Evolutionary conservation across 2,888 invertebrate genomes (phyloP).

Genomic region (Eubasilissa splendida): DNA sequence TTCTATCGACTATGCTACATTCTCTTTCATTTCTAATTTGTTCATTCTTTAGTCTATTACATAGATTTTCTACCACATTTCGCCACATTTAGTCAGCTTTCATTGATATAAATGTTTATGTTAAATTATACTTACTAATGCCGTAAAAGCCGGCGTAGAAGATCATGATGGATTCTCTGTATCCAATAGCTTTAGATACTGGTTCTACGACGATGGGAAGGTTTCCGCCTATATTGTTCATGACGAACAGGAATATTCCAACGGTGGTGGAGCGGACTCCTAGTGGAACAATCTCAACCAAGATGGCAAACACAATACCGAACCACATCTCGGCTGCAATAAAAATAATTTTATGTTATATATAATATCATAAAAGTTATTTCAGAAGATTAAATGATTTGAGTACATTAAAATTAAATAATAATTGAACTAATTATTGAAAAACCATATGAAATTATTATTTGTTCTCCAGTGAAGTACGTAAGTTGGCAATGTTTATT

Average conservation of each 20-base stretch:
- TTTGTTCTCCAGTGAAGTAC: no score
- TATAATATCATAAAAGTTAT: no score
- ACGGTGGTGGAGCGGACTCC: slow-evolving; percentile 88
- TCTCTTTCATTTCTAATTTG: no score
- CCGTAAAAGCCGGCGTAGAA: slow-evolving; percentile 92
- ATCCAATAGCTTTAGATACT: slow-evolving; percentile 85
- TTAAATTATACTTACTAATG: slow-evolving; percentile 77
- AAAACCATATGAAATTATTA: no score
- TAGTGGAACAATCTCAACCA: slow-evolving; percentile 90
- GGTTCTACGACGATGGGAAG: slow-evolving; percentile 91
- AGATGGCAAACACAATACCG: slow-evolving; percentile 91
- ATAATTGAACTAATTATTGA: no score
- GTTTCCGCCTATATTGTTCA: slow-evolving; percentile 94
- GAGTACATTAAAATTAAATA: neutral
- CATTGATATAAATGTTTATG: no score
- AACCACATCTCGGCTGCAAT: slow-evolving; percentile 94
- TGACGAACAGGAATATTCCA: slow-evolving; percentile 90
- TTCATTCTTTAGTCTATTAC: no score
- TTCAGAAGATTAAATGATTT: neutral
- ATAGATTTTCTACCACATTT: no score
- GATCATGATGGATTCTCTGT: slow-evolving; percentile 87
- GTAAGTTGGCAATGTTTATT: no score
- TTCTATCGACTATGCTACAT: no score
- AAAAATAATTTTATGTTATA: neutral
- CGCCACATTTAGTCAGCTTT: no score